Evolutionary conservation across 2,113 vertebrate genomes (phyloP).

Genomic region (Helogale parvula): DNA sequence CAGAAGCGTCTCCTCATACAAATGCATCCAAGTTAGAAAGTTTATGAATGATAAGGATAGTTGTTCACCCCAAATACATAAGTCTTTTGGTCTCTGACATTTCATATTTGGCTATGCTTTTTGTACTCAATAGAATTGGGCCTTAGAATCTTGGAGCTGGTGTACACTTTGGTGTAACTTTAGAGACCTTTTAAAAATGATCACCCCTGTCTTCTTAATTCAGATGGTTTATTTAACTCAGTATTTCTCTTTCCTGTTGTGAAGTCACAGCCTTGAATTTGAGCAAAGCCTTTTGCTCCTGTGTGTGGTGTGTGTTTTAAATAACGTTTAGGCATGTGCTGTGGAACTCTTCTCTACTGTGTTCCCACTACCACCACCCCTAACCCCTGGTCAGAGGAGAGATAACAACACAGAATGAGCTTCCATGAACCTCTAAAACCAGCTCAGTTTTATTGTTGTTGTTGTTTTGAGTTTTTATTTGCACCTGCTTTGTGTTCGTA

Average conservation of each 20-base stretch:
- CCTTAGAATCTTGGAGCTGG: neutral
- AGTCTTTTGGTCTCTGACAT: neutral
- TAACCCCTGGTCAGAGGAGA: neutral
- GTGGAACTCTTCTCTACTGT: neutral
- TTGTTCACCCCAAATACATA: neutral
- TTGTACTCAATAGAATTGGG: neutral
- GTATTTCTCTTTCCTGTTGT: neutral
- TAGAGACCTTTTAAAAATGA: slow-evolving; percentile 10
- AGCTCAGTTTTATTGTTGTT: neutral
- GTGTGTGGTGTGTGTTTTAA: neutral
- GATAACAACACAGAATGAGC: neutral
- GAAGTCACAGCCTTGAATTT: slow-evolving; percentile 32
- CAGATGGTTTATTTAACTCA: slow-evolving; percentile 26
- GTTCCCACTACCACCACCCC: too few species aligned
- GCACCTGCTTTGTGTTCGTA: neutral
- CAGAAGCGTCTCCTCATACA: slow-evolving; percentile 37
- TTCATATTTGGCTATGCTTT: slow-evolving; percentile 11
- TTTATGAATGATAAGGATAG: neutral
- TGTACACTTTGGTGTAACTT: neutral
- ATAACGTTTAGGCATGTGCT: neutral
- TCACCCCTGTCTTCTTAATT: neutral
- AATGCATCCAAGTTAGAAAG: slow-evolving; percentile 38
- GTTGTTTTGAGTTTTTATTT: neutral
- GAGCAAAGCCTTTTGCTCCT: neutral
- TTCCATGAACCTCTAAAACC: neutral